Base-by-base conservation (phyloP, 2,797 vertebrate genomes). In the Cichlasoma orientale region DNA sequence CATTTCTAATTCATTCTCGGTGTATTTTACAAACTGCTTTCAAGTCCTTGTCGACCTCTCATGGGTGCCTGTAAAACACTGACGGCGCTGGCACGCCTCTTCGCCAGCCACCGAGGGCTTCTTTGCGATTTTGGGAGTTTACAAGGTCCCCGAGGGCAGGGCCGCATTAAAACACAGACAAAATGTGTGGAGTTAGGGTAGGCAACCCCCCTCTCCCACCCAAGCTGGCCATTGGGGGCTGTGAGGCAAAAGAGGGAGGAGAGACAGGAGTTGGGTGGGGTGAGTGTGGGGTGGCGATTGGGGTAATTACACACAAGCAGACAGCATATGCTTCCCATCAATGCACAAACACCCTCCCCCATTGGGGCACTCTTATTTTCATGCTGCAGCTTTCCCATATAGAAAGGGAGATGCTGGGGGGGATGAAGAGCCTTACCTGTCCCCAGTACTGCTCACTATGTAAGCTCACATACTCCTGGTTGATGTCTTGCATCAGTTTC, bases 261-360 rank as follows among this genome's bases (percentile, higher is more conserved):
- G 76, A 69, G 83, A 50, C 41, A 50, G 12, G 61, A 19, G 63
- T 54, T 58, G 66, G 55, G 68, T 44, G 72, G 80, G 72, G 57
- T 44, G 78, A 56, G 56, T 55, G 74, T 84, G 85, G 41, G 73
- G 88, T 89, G 85, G 88, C 83, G 92, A 93, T 90, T 93, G 93
- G 89, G 91, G 92, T 95, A 95, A 95, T 95, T 95, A 93, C 94
- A 94, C 87, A 91, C 92, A 92, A 92, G 93, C 93, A 95, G 93
- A 93, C 94, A 94, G 93, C 95, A 96, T 95, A 94, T 96, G 95
- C 94, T 96, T 95, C 95, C 93, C 94, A 95, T 96, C 95, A 96
- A 90, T 53, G 90, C 86, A 87, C 83, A 89, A 88, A 93, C 89
- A 92, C 91, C 92, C 91, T 88, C 89, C 92, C 86, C 92, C 90